Percentiles rank a stretch among this genome's conserved stretches.
Evolutionary conservation across 2,888 invertebrate genomes (phyloP).

Genomic region (Argynnis bischoffii): DNA sequence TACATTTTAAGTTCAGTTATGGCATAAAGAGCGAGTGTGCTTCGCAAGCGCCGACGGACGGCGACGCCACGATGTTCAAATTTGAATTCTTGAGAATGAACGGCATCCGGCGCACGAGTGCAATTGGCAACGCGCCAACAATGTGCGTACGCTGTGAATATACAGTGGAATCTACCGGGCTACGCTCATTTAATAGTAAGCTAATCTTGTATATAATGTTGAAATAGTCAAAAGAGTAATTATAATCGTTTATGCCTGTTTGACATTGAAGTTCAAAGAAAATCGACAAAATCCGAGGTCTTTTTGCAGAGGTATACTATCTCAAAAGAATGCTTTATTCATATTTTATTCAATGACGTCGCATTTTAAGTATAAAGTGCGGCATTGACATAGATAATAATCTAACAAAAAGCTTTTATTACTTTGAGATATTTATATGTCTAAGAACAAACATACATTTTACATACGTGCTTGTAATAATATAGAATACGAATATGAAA

Average conservation of each 20-base stretch:
- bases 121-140: slow-evolving; percentile 61
- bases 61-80: slow-evolving; percentile 35
- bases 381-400: slow-evolving; percentile 36
- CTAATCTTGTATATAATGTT: slow-evolving; percentile 46
- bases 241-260: slow-evolving; percentile 43
- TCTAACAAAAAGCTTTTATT: slow-evolving; percentile 1
- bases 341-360: slow-evolving; percentile 24
- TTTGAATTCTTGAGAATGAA: slow-evolving; percentile 48
- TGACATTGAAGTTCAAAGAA: slow-evolving; percentile 47
- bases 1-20: neutral
- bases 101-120: slow-evolving; percentile 65
- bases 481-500: neutral
- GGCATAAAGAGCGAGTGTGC: slow-evolving; percentile 3
- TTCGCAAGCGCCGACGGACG: slow-evolving; percentile 18
- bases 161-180: slow-evolving; percentile 59
- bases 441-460: neutral
- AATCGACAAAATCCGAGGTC: slow-evolving; percentile 33
- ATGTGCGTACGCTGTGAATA: slow-evolving; percentile 59
- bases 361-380: slow-evolving; percentile 29
- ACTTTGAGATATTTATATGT: neutral
- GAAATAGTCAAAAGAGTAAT: slow-evolving; percentile 48
- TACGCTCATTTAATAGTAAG: slow-evolving; percentile 55
- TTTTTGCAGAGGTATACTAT: slow-evolving; percentile 14
- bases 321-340: slow-evolving; percentile 33
- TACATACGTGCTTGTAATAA: neutral